Base-by-base conservation (phyloP, 1,140 invertebrate species). In the Drosophila leontia region DNA sequence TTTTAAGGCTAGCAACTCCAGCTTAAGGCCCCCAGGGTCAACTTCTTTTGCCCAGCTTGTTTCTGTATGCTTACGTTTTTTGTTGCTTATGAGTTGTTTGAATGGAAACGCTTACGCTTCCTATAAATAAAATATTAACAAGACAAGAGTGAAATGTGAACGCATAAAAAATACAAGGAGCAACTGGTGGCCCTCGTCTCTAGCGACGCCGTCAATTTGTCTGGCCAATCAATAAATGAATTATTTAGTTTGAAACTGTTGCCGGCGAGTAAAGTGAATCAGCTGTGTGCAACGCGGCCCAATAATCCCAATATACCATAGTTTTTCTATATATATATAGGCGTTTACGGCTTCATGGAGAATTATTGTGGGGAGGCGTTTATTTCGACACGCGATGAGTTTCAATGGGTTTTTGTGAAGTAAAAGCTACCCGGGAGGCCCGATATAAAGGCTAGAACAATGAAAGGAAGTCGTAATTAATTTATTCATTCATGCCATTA, bases 211-310 rank as follows among this genome's bases (percentile, higher is more conserved):
- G 80, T 85, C 82, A 56, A 78, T 47, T 75, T 86, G 82, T 85
- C 82, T 85, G 69, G 57, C 79, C 75, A 86, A 85, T 85, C 82
- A 82, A 85, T 87, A 87, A 71, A 82, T 85, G 29, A 82, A 82
- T 82, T 75, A 85, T 65, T 80, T 58, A 61, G 57, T 35, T 76
- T 37, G 55, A 81, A 75, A 79, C 37, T 55, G 67, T 68, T 69
- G 69, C 45, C 45, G 57, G 48, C 48, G 19, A 57, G 47, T 44
- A 61, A 72, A 81, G 37, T 65, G 69, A 74, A 70, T 86, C 82
- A 82, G 82, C 82, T 84, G 81, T 80, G 82, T 77, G 67, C 76
- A 83, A 80, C 63, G 71, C 34, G 32, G 42, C 34, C 29, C 26
- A 59, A 71, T 59, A 71, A 59, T 72, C 62, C 44, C 17, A 5